Evolutionary conservation across 1,140 invertebrate genomes (phyloP).

Genomic region (Magallana gigas): DNA sequence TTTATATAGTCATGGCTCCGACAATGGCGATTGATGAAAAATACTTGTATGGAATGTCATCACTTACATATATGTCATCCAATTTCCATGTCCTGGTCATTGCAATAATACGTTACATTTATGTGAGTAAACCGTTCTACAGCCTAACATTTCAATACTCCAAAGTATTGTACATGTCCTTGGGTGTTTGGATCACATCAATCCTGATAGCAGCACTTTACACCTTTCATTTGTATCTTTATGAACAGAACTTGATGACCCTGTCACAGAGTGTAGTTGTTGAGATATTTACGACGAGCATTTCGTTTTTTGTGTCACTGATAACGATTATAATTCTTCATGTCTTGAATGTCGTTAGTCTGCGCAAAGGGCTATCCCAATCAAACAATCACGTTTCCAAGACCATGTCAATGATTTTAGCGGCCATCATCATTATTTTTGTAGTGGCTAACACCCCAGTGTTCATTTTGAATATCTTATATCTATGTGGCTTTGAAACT

Average conservation of each 20-base stretch:
- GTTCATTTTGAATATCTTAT: background rate
- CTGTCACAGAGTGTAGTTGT: background rate
- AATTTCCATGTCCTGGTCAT: background rate
- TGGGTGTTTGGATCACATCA: background rate
- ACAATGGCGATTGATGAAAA: too few species aligned
- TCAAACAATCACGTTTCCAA: background rate
- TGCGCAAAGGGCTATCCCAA: background rate
- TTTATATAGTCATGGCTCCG: too few species aligned
- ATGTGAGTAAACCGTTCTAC: constrained; percentile 9
- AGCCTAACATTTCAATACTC: background rate
- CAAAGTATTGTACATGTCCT: background rate
- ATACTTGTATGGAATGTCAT: background rate
- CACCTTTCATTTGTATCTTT: background rate
- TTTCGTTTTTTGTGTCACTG: background rate
- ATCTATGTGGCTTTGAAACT: background rate
- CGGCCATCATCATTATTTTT: background rate
- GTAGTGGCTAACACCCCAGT: background rate
- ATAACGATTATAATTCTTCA: background rate
- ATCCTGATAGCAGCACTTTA: background rate
- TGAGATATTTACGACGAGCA: background rate
- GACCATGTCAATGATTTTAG: background rate
- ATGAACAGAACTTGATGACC: background rate
- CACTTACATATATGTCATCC: background rate
- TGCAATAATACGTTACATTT: background rate
- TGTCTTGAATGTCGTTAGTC: background rate